Evolutionary conservation across 2,113 vertebrate genomes (phyloP).

Genomic region (Oreocharis arfaki): DNA sequence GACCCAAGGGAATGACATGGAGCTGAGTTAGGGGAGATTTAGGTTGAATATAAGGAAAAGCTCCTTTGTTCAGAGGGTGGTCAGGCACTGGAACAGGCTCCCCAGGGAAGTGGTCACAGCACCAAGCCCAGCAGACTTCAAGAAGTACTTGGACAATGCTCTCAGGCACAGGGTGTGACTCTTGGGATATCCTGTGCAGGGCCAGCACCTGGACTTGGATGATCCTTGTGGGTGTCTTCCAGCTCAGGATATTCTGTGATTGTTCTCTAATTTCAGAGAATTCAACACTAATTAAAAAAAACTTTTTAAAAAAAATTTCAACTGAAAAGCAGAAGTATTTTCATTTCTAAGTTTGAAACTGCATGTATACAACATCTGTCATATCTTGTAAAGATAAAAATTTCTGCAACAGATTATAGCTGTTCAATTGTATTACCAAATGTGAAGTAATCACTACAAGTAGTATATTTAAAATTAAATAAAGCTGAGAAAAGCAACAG

Average conservation of each 20-base stretch:
- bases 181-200: not conserved
- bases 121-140: not conserved
- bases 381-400: not conserved
- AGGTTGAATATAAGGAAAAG: not conserved
- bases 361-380: not conserved
- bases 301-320: not conserved
- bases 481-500: not conserved
- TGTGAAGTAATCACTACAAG: not conserved
- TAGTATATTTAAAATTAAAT: not conserved
- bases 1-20: rapidly evolving
- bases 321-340: not conserved
- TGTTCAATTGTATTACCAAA: not conserved
- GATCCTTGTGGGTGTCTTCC: not conserved
- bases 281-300: not conserved
- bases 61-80: not conserved
- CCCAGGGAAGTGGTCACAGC: not conserved
- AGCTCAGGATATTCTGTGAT: not conserved
- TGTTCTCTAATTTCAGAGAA: not conserved
- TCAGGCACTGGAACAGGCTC: not conserved
- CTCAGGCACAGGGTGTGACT: not conserved
- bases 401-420: not conserved
- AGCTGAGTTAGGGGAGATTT: not conserved
- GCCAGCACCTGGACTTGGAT: not conserved
- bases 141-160: not conserved
- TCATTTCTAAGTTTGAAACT: not conserved